phyloP scores from a whole-genome alignment of 1,140 invertebrate genomes.

The Berghia stephanieae region DNA sequence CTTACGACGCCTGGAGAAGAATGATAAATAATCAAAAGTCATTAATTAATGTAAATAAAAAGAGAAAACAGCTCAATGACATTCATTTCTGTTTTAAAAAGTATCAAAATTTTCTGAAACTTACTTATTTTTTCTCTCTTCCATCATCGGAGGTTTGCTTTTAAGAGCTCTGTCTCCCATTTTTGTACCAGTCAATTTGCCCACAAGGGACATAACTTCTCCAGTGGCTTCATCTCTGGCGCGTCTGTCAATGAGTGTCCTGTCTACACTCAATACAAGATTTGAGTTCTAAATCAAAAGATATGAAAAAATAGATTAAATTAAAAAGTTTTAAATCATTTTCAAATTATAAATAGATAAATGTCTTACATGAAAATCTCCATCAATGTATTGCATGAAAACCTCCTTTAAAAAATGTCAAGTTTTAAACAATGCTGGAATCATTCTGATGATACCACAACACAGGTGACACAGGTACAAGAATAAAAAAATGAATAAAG shows the following conservation, averaged over 20 bases:
- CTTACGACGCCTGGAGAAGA: slow-evolving; percentile 65
- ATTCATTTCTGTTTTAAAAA: too few relatives aligned
- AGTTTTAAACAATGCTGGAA: not conserved
- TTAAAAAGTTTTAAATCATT: not conserved
- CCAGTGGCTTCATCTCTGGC: slow-evolving; percentile 99
- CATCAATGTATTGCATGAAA: not conserved
- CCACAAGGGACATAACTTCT: slow-evolving; percentile 94
- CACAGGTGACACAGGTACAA: not conserved
- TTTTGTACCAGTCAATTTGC: slow-evolving; percentile 87
- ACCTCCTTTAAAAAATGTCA: not conserved
- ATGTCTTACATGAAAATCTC: not conserved
- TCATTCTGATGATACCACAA: not conserved
- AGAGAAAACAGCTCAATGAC: too few relatives aligned
- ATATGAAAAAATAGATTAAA: slow-evolving; percentile 18
- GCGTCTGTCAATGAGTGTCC: slow-evolving; percentile 93
- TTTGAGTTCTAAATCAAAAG: slow-evolving; percentile 91
- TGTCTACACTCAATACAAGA: slow-evolving; percentile 99
- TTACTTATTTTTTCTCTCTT: slow-evolving; percentile 92
- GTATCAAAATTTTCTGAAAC: too few relatives aligned
- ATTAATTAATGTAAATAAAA: too few relatives aligned
- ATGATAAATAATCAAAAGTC: too few relatives aligned
- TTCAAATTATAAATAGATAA: not conserved
- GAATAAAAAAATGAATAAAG: not conserved
- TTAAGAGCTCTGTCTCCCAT: slow-evolving; percentile 93
- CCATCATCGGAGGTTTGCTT: slow-evolving; percentile 74